These are phyloP conservation scores for Lobophora halterata DNA, from an alignment of 2,888 invertebrate genomes.

Conservation along the genomic window DNA sequence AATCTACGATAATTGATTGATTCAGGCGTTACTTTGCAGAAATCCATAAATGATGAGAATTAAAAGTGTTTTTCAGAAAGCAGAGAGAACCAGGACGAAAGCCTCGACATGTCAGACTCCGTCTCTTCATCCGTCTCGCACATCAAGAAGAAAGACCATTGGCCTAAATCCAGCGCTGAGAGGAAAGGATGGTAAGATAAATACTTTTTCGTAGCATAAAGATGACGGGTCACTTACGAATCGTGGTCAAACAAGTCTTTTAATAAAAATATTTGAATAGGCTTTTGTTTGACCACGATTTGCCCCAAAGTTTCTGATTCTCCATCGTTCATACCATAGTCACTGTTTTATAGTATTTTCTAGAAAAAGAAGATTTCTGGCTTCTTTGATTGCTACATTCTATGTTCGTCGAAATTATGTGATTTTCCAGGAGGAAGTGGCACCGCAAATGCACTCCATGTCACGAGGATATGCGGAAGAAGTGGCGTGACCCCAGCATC, in stretches of 20 bases:
- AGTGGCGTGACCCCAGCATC: constrained; percentile 57
- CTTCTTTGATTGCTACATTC: too few species aligned
- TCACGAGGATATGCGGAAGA: constrained; percentile 51
- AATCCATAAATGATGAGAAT: neutral
- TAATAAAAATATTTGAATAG: too few species aligned
- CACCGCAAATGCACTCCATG: constrained; percentile 62
- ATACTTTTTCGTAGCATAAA: neutral
- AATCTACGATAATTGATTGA: too few species aligned
- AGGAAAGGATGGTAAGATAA: constrained; percentile 52
- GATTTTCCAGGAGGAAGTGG: constrained; percentile 64
- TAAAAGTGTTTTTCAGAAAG: constrained; percentile 2
- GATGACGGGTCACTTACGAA: too few species aligned
- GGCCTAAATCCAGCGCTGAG: constrained; percentile 45
- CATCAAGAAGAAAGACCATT: constrained; percentile 5
- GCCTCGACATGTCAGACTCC: constrained; percentile 26
- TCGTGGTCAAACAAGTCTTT: too few species aligned
- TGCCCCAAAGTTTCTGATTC: too few species aligned
- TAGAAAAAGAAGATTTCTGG: too few species aligned
- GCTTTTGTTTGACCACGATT: too few species aligned
- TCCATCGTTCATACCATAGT: too few species aligned
- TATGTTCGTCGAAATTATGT: too few species aligned
- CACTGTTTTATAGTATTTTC: too few species aligned
- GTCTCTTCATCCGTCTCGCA: constrained; percentile 16
- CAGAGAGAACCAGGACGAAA: constrained; percentile 16
- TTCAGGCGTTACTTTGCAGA: too few species aligned